phyloP scores from a whole-genome alignment of 1,140 invertebrate species.

The Amphibalanus amphitrite region DNA sequence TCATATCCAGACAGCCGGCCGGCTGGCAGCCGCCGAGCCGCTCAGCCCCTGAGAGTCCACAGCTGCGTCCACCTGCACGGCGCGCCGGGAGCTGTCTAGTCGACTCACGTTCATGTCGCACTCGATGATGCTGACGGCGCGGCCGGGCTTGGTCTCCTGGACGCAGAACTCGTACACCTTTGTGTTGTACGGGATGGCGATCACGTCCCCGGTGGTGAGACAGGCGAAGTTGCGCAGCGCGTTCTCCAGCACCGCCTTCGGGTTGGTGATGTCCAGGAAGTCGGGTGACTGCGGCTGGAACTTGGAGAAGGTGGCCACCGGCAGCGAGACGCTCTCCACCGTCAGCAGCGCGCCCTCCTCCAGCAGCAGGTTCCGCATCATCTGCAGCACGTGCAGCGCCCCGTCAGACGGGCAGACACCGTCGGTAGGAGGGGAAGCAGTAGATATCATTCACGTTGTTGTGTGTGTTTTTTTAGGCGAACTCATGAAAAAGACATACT shows the following conservation, averaged over 20 bases:
- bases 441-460: no score
- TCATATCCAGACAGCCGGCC: no score
- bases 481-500: no score
- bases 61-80: no score
- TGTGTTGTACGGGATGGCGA: conserved; percentile 94
- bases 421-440: no score
- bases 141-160: conserved; percentile 80
- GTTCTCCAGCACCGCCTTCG: conserved; percentile 90
- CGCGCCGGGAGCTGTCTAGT: no score
- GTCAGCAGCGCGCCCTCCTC: conserved; percentile 77
- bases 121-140: conserved; percentile 95
- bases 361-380: conserved; percentile 93
- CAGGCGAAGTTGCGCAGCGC: conserved; percentile 93
- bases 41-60: no score
- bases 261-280: conserved; percentile 96
- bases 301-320: conserved; percentile 90
- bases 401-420: no score
- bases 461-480: no score
- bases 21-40: no score
- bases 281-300: conserved; percentile 93
- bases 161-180: conserved; percentile 90
- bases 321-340: conserved; percentile 83
- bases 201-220: conserved; percentile 85
- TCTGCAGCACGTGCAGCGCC: conserved; percentile 37
- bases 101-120: conserved; percentile 91